phyloP scores from a whole-genome alignment of 1,140 invertebrate species.

The Hestina assimilis region DNA sequence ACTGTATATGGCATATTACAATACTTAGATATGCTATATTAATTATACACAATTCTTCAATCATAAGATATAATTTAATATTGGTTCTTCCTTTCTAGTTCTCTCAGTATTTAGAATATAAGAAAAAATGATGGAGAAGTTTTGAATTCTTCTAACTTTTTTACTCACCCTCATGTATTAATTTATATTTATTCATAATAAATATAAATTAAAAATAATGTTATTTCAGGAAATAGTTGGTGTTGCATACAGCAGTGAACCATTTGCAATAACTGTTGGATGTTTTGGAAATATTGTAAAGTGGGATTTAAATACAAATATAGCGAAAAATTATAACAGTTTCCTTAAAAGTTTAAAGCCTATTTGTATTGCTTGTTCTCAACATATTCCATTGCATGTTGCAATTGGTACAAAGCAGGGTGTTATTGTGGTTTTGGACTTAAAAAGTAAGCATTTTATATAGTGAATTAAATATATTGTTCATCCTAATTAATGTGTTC shows the following conservation, averaged over 20 bases:
- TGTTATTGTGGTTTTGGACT: conserved; percentile 79
- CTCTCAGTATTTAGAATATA: no score
- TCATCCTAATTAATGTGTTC: neutral
- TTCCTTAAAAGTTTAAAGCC: conserved; percentile 76
- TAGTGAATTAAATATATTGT: no score
- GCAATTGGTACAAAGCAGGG: conserved; percentile 85
- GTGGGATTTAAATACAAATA: conserved; percentile 82
- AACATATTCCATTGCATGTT: conserved; percentile 79
- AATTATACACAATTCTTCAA: no score
- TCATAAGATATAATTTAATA: no score
- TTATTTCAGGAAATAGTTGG: conserved; percentile 69
- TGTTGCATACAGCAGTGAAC: conserved; percentile 73
- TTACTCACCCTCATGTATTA: neutral
- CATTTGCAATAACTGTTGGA: conserved; percentile 79
- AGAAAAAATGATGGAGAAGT: no score
- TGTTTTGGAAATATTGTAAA: conserved; percentile 80
- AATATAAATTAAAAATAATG: neutral
- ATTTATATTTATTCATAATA: neutral
- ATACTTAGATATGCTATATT: no score
- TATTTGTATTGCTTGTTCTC: conserved; percentile 81
- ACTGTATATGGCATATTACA: no score
- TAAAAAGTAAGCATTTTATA: conserved; percentile 75
- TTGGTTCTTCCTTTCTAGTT: no score
- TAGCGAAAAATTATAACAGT: conserved; percentile 54
- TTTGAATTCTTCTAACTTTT: no score